These are phyloP conservation scores for Cyaniris semiargus DNA, from an alignment of 2,888 invertebrate species.

Conservation along the genomic window DNA sequence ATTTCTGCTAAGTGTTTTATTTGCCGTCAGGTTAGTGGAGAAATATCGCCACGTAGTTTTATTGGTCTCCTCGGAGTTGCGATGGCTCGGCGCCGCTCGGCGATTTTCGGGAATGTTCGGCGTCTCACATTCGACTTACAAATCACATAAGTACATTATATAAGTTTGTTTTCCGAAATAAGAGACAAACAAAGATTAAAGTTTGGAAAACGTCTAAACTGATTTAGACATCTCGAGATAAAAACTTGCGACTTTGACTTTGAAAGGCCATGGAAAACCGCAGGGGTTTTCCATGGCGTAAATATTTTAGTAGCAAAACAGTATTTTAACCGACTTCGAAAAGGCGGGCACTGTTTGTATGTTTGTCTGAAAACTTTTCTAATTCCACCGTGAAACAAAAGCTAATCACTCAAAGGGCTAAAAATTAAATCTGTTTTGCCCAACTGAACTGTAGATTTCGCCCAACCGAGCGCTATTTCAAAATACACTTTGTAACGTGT, in stretches of 20 bases:
- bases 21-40: conserved; percentile 22
- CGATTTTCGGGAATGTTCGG: neutral
- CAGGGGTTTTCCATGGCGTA: too few species aligned
- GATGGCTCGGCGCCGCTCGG: neutral
- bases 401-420: neutral
- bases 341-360: neutral
- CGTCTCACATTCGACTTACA: neutral
- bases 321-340: neutral
- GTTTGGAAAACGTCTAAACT: neutral
- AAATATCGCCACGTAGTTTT: conserved; percentile 27
- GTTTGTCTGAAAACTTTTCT: neutral
- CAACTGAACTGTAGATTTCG: neutral
- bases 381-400: neutral
- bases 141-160: neutral
- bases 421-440: neutral
- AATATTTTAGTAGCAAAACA: neutral
- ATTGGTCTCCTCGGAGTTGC: conserved; percentile 17
- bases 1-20: conserved; percentile 27
- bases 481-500: conserved; percentile 11
- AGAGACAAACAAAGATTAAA: neutral
- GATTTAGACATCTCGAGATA: neutral
- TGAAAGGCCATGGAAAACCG: neutral
- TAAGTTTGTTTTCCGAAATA: neutral
- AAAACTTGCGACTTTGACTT: neutral
- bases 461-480: neutral